Evolutionary conservation across 2,797 vertebrate species (phyloP), one percentile per base, ranked within the genome.

Genomic region (Nyctalus aviator): DNA sequence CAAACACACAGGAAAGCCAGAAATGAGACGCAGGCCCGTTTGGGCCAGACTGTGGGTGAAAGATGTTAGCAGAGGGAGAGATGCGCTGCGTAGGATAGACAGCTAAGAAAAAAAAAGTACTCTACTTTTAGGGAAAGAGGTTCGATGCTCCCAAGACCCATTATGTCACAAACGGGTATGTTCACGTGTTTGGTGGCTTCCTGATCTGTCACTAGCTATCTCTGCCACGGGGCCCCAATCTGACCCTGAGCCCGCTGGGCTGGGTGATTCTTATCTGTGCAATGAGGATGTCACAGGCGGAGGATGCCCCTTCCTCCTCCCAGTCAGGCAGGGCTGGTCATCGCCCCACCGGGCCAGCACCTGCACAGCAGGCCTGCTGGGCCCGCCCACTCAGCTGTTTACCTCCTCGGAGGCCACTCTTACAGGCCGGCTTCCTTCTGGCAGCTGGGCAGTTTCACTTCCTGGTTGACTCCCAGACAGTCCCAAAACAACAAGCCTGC

Each of bases 361-460:
- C 53, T 76, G 71, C 21, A 23, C 17, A 91, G 84, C 30, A 89
- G 92, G n/a, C 35, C 30, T 9, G 75, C 21, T 35, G 68, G 37
- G n/a, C 32, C 87, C 1, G 0, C 88, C 95, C 91, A 93, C 77
- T 72, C 4, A 9, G 30, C 32, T 95, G 90, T 88, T 95, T 94
- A 81, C 76, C 78, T 92, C 7, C 66, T 64, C 53, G 53, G 32
- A 73, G 85, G 77, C 18, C 50, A 30, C 41, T 62, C 41, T 53
- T 68, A 73, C 2, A 88, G 79, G 81, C 20, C 93, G 35, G 57
- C 50, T 96, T 96, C 89, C 69, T 92, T n/a, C 78, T 83, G 64
- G 21, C 84, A 95, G 81, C 77, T 75, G 69, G 62, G 94, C 46
- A 81, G 95, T 97, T 96, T 97, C 93, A 93, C 82, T 97, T 97